Percentiles rank a stretch among this genome's conserved stretches.
These are phyloP conservation scores for Dorcus hopei DNA, from an alignment of 2,888 invertebrate species.

Conservation along the genomic window DNA sequence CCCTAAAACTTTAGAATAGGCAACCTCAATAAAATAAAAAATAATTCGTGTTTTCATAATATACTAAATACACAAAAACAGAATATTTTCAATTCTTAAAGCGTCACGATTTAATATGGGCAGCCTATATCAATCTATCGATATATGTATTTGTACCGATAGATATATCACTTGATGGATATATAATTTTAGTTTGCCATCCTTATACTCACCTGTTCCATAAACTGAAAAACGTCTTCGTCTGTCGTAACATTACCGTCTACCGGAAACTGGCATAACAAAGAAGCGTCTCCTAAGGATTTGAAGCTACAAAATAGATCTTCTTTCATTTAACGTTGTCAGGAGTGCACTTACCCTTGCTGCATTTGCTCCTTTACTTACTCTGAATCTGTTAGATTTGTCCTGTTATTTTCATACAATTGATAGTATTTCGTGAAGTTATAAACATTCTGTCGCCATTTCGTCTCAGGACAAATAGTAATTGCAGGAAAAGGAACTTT, in stretches of 20 bases:
- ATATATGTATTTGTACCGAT: too few species aligned
- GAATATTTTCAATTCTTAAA: too few species aligned
- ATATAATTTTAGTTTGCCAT: too few species aligned
- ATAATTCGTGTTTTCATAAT: too few species aligned
- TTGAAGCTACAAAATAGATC: constrained; percentile 20
- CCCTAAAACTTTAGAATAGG: too few species aligned
- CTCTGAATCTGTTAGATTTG: constrained; percentile 55
- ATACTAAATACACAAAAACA: too few species aligned
- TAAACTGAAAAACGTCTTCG: constrained; percentile 54
- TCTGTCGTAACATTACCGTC: constrained; percentile 54
- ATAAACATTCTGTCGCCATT: constrained; percentile 59
- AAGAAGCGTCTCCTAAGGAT: constrained; percentile 54
- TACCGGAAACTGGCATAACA: constrained; percentile 58
- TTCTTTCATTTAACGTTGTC: too few species aligned
- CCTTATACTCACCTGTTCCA: constrained; percentile 50
- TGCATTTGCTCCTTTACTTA: constrained; percentile 41
- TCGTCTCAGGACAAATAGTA: constrained; percentile 54
- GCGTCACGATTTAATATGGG: too few species aligned
- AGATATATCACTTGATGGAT: too few species aligned
- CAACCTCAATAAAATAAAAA: too few species aligned
- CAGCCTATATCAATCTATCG: too few species aligned
- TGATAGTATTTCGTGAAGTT: constrained; percentile 62
- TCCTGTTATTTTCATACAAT: constrained; percentile 19
- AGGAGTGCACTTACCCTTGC: too few species aligned
- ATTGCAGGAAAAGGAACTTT: constrained; percentile 53